Base-by-base conservation (phyloP, 2,113 vertebrate genomes). In the Scophthalmus maximus region DNA sequence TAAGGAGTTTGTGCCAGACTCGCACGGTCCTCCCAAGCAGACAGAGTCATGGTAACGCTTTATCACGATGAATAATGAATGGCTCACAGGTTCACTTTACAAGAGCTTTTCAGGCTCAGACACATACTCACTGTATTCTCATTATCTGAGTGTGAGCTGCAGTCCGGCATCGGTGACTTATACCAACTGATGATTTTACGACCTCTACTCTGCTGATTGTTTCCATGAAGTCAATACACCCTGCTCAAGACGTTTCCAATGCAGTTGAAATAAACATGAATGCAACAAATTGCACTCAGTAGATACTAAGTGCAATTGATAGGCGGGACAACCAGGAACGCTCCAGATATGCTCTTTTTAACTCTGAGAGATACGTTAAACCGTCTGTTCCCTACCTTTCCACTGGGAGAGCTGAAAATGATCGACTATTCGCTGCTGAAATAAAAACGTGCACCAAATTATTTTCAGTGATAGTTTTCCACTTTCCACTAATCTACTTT, bases 1-100 rank as follows among this genome's bases (percentile, higher is more conserved):
- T 53, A 79, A 88, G 81, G 78, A 89, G 76, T n/a, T 76, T 20
- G 29, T 77, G 85, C 80, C 85, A 82, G 87, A 87, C 67, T 81
- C 26, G 68, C 49, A 76, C 78, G 82, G 81, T 87, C 78, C 83
- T 87, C 77, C 79, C 74, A 84, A 90, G 90, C 85, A 73, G 78
- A 79, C 68, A 53, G 56, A 88, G 85, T 87, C 89, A 87, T 87
- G 79, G 86, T 82, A 84, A 92, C 73, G 69, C 87, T 92, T 91
- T 87, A 88, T 85, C 82, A 79, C 36, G 0, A 88, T 92, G 67
- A 91, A 93, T 93, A 91, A 93, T 92, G 47, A 77, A 93, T 89
- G 82, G 27, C 56, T 72, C 74, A 80, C 78, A 85, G 87, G 91
- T 86, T 91, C 89, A 90, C 81, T 89, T 93, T 92, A 92, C 93